Percentiles rank a stretch among this genome's conserved stretches.
Evolutionary conservation across 2,113 vertebrate genomes (phyloP).

Genomic region (Alethe diademata): DNA sequence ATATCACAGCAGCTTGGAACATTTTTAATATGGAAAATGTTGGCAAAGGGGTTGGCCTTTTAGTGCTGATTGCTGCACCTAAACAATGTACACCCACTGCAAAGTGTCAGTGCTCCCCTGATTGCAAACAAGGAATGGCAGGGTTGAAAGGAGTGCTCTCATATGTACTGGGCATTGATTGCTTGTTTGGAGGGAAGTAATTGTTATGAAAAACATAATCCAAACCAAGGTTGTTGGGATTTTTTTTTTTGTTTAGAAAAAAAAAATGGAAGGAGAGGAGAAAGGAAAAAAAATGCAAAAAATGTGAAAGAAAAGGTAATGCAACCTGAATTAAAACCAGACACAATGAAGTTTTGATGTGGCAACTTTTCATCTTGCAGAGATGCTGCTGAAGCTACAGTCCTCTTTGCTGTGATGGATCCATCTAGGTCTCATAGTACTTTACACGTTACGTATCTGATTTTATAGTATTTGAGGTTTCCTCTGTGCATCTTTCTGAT

Average conservation of each 20-base stretch:
- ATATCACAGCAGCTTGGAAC: neutral
- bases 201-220: neutral
- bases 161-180: neutral
- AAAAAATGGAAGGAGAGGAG: neutral
- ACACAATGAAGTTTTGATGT: neutral
- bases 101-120: accelerated
- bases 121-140: neutral
- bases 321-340: neutral
- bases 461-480: neutral
- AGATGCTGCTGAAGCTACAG: neutral
- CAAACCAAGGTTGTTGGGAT: neutral
- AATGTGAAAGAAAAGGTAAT: neutral
- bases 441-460: neutral
- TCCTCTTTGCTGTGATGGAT: neutral
- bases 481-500: neutral
- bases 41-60: neutral
- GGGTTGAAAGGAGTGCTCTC: neutral
- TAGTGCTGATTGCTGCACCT: neutral
- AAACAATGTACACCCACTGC: neutral
- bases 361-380: neutral
- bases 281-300: neutral
- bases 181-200: neutral
- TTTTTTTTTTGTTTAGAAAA: neutral
- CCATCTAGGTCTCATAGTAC: neutral
- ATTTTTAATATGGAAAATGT: neutral